phyloP scores from a whole-genome alignment of 2,888 invertebrate species.

The Rotaria sp. region DNA sequence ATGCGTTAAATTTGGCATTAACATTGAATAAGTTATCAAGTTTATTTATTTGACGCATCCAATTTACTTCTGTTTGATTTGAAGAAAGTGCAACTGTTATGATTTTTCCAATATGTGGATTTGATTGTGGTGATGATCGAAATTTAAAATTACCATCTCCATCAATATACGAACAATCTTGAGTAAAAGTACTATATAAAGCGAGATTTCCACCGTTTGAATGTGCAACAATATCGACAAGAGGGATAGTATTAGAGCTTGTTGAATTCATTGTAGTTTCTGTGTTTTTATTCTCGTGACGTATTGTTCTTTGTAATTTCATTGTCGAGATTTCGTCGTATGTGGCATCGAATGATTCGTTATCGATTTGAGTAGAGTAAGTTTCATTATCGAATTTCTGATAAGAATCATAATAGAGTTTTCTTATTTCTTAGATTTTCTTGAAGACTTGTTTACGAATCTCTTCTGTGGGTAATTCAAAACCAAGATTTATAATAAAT shows the following conservation, averaged over 20 bases:
- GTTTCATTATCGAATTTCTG: neutral
- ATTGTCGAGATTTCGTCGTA: neutral
- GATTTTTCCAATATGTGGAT: neutral
- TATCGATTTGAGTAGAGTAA: neutral
- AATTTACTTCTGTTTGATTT: neutral
- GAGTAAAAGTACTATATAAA: neutral
- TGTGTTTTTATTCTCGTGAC: no score
- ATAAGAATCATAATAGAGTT: neutral
- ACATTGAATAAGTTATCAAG: neutral
- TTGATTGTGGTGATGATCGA: neutral
- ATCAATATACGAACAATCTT: neutral
- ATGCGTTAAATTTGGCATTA: neutral
- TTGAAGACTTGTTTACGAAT: neutral
- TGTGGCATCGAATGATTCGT: neutral
- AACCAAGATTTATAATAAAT: conserved; percentile 6
- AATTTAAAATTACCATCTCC: neutral
- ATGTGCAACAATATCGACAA: neutral
- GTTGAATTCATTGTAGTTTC: no score
- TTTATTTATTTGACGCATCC: neutral
- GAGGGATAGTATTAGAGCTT: neutral
- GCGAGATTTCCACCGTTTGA: neutral
- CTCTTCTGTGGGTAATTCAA: neutral
- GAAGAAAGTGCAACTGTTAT: neutral
- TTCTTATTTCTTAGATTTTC: neutral
- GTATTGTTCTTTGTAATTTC: neutral